Conservation (phyloP, 2,888 invertebrate species). For the Brenthis hecate region DNA sequence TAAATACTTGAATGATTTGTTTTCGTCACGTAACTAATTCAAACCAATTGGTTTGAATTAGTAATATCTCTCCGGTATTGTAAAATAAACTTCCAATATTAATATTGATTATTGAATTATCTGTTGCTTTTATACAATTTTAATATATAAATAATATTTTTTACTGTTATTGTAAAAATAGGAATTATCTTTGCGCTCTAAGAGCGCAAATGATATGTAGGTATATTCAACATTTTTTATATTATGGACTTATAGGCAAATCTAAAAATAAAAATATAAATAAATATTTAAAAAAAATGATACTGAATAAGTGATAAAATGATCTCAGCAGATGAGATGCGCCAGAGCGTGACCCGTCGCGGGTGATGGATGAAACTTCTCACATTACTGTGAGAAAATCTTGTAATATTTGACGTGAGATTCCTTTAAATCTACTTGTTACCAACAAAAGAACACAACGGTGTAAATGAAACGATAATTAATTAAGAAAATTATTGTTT, state of each 20-base stretch:
- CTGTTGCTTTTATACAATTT: too few species aligned
- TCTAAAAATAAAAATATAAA: constrained; percentile 1
- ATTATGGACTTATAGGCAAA: neutral
- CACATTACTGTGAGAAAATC: constrained; percentile 52
- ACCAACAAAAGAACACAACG: constrained; percentile 32
- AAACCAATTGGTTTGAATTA: constrained; percentile 30
- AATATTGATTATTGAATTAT: too few species aligned
- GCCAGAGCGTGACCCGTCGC: constrained; percentile 45
- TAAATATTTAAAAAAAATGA: neutral
- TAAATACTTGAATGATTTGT: constrained; percentile 41
- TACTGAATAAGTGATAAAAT: constrained; percentile 18
- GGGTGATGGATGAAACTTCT: constrained; percentile 46
- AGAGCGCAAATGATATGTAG: too few species aligned
- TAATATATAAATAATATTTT: too few species aligned
- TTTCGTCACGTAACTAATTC: constrained; percentile 43
- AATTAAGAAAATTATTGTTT: constrained; percentile 22
- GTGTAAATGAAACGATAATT: constrained; percentile 26
- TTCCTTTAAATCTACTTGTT: constrained; percentile 27
- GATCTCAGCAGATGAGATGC: constrained; percentile 36
- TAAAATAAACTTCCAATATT: constrained; percentile 19
- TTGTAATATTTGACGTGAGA: constrained; percentile 42
- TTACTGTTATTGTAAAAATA: too few species aligned
- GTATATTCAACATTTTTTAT: too few species aligned
- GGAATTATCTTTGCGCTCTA: too few species aligned
- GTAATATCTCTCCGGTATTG: constrained; percentile 32